These are phyloP conservation scores for Chrysomela aeneicollis DNA, from an alignment of 2,888 invertebrate species.

Conservation along the genomic window DNA sequence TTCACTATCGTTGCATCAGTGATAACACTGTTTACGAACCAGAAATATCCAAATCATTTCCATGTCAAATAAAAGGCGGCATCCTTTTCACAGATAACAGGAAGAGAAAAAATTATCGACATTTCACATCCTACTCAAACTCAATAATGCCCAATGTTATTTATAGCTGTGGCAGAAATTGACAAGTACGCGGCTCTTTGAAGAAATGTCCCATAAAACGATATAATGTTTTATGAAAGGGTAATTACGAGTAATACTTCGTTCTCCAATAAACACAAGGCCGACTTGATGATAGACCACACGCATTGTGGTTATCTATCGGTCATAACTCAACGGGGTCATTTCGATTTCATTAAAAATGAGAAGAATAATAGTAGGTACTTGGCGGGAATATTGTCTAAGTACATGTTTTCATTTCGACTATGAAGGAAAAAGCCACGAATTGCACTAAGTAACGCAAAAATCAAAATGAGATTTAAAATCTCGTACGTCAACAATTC, in stretches of 20 bases:
- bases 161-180: not conserved
- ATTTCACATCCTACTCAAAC: not conserved
- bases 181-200: constrained; percentile 6
- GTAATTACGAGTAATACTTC: not conserved
- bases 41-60: not conserved
- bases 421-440: too few relatives aligned
- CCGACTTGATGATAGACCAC: constrained; percentile 7
- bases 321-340: not conserved
- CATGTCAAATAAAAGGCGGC: not conserved
- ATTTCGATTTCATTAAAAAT: not conserved
- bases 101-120: not conserved
- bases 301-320: not conserved
- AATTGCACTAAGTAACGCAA: too few relatives aligned
- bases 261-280: constrained; percentile 4
- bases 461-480: too few relatives aligned
- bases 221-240: constrained; percentile 7
- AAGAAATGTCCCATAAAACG: constrained; percentile 5
- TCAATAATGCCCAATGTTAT: not conserved
- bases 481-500: too few relatives aligned
- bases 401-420: too few relatives aligned
- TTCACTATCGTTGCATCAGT: too few relatives aligned
- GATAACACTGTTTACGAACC: not conserved
- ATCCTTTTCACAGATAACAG: not conserved
- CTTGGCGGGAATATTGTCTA: not conserved
- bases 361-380: not conserved